Percentiles rank a stretch among this genome's conserved stretches.
phyloP scores from a whole-genome alignment of 2,888 invertebrate genomes.

The Physocephala rufipes region DNA sequence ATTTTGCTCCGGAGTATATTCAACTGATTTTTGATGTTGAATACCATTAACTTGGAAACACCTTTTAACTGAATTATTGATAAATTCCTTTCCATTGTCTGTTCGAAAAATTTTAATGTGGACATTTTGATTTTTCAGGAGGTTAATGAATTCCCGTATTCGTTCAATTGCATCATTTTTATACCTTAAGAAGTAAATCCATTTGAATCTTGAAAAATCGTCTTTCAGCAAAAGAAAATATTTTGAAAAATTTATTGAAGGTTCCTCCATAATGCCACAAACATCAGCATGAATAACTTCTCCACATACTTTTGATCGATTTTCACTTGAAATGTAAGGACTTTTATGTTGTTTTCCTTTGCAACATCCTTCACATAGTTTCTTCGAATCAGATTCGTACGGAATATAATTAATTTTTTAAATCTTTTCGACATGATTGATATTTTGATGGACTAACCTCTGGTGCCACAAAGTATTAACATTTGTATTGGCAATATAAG shows the following conservation, averaged over 20 bases:
- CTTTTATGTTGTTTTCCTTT: not conserved
- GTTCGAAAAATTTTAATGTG: too few species aligned
- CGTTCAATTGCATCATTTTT: not conserved
- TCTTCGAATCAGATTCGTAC: too few species aligned
- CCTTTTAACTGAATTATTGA: not conserved
- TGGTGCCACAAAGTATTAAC: too few species aligned
- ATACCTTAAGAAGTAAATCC: not conserved
- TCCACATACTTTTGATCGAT: not conserved
- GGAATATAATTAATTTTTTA: too few species aligned
- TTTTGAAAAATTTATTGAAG: not conserved
- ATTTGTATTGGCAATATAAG: too few species aligned
- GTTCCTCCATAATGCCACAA: not conserved
- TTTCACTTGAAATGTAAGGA: not conserved
- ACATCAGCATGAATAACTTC: not conserved
- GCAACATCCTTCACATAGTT: not conserved
- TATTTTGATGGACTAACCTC: too few species aligned
- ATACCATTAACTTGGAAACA: not conserved
- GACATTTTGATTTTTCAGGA: too few species aligned
- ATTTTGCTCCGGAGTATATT: slow-evolving; percentile 22
- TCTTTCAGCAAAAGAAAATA: not conserved
- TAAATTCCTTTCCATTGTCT: not conserved
- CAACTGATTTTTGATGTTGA: too few species aligned
- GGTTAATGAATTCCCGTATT: not conserved
- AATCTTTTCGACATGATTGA: too few species aligned
- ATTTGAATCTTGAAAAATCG: not conserved